Conservation (phyloP, 2,888 invertebrate species). For the Choreutis nemorana region DNA sequence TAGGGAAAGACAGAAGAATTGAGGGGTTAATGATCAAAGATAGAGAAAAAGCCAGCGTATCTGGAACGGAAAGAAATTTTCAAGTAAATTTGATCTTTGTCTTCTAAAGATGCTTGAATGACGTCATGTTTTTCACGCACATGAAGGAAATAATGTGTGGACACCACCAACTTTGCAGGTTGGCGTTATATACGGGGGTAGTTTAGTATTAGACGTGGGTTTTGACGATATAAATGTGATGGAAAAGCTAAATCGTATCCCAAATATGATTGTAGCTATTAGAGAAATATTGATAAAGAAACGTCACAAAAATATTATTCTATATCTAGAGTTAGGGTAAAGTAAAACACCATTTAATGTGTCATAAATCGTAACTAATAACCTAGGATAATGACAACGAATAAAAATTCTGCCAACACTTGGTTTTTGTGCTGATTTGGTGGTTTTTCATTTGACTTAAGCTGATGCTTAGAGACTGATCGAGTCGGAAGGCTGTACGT, state of each 20-base stretch:
- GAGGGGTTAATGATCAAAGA: slow-evolving; percentile 14
- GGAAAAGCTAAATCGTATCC: too few relatives aligned
- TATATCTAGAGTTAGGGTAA: slow-evolving; percentile 1
- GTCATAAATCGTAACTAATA: slow-evolving; percentile 4
- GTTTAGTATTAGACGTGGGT: too few relatives aligned
- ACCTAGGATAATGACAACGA: slow-evolving; percentile 26
- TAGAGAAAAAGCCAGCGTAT: too few relatives aligned
- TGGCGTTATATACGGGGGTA: too few relatives aligned
- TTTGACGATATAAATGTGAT: too few relatives aligned
- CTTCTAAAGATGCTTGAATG: not conserved
- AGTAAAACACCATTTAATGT: slow-evolving; percentile 3
- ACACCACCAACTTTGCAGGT: too few relatives aligned
- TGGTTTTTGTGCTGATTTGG: not conserved
- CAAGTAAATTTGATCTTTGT: too few relatives aligned
- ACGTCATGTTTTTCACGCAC: too few relatives aligned
- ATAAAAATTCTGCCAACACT: slow-evolving; percentile 7
- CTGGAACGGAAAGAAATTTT: too few relatives aligned
- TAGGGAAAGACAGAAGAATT: slow-evolving; percentile 54
- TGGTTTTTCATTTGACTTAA: not conserved
- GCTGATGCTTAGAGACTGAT: not conserved
- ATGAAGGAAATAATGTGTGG: too few relatives aligned
- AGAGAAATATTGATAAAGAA: not conserved
- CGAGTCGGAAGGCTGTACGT: not conserved
- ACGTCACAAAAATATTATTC: not conserved
- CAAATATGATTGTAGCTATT: not conserved